These are phyloP conservation scores for Pycnonotus jocosus DNA, from an alignment of 2,113 vertebrate species.

Conservation along the genomic window DNA sequence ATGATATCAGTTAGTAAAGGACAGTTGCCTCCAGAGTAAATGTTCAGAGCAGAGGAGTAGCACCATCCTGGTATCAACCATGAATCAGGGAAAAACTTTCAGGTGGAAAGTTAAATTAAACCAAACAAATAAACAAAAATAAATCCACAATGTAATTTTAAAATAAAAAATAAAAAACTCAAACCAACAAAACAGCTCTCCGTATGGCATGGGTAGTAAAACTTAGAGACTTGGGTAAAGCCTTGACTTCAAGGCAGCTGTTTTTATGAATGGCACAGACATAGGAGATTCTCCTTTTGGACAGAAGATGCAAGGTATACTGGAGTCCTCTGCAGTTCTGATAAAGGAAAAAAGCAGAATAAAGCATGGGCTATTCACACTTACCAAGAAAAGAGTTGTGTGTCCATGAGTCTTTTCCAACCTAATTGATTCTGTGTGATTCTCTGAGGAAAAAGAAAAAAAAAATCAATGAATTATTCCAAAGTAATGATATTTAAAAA, in stretches of 20 bases:
- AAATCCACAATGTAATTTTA: rapidly evolving
- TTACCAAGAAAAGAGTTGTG: background rate
- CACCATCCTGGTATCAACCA: too few species aligned
- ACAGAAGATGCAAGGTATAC: background rate
- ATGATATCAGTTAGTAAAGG: background rate
- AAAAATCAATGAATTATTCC: background rate
- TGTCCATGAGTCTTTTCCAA: background rate
- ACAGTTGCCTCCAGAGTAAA: background rate
- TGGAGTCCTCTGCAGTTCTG: background rate
- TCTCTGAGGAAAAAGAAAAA: background rate
- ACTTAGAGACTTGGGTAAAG: background rate
- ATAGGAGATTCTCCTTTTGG: background rate
- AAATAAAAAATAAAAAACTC: background rate
- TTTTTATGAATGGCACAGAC: background rate
- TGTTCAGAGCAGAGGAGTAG: background rate
- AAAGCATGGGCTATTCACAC: background rate
- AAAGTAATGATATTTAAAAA: background rate
- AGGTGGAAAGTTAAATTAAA: background rate
- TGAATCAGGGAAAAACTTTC: background rate
- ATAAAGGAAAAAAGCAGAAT: background rate
- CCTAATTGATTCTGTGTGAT: background rate
- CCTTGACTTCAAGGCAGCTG: background rate
- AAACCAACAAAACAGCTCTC: background rate
- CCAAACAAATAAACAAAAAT: background rate
- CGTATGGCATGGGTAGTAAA: background rate